phyloP scores from a whole-genome alignment of 1,140 invertebrate species.

The Drosophila nannoptera region DNA sequence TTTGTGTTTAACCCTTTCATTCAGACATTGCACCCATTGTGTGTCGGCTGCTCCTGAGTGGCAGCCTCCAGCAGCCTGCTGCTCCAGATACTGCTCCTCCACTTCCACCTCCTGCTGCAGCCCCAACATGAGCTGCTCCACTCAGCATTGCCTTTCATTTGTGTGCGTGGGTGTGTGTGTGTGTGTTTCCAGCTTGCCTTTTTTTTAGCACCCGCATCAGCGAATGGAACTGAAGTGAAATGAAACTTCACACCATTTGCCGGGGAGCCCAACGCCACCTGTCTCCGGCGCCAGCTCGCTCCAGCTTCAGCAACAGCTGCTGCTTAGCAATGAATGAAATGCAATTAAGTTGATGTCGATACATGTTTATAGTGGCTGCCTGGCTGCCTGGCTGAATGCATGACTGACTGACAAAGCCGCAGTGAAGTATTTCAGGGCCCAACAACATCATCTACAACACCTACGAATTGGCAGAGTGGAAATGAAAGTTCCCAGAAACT shows the following conservation, averaged over 20 bases:
- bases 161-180: conserved; percentile 34
- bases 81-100: not conserved
- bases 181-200: conserved; percentile 22
- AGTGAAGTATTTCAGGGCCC: conserved; percentile 24
- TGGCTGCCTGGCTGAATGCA: conserved; percentile 15
- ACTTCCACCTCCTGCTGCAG: not conserved
- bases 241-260: conserved; percentile 72
- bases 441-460: conserved; percentile 25
- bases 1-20: conserved; percentile 56
- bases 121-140: conserved; percentile 13
- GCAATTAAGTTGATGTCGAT: conserved; percentile 74
- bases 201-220: conserved; percentile 39
- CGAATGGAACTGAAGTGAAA: conserved; percentile 59
- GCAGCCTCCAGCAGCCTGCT: conserved; percentile 28
- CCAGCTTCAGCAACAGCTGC: conserved; percentile 15
- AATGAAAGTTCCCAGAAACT: conserved; percentile 36
- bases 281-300: not conserved
- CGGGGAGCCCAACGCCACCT: not conserved
- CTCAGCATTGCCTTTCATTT: conserved; percentile 46
- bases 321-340: conserved; percentile 76
- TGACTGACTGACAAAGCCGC: conserved; percentile 31
- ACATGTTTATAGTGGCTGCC: conserved; percentile 47
- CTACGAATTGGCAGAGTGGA: conserved; percentile 43
- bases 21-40: conserved; percentile 64
- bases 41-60: conserved; percentile 36